These are phyloP conservation scores for Spea multiplicata DNA, from an alignment of 2,113 vertebrate species.

Conservation along the genomic window DNA sequence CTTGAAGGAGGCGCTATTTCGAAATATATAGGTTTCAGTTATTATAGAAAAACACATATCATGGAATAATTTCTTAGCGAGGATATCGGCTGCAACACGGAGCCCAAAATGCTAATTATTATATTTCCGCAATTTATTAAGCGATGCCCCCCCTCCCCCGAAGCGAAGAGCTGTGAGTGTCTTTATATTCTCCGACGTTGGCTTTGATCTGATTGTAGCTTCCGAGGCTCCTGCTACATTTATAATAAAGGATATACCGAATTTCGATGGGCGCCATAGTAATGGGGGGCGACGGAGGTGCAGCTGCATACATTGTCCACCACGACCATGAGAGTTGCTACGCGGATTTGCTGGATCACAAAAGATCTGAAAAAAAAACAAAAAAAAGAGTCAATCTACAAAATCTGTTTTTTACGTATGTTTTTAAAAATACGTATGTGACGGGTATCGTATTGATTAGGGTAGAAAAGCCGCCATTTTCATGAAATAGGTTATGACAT, in stretches of 20 bases:
- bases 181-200: neutral
- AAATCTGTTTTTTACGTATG: neutral
- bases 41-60: too few species aligned
- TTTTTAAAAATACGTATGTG: too few species aligned
- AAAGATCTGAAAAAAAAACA: constrained; percentile 79
- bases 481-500: too few species aligned
- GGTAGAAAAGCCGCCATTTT: too few species aligned
- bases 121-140: too few species aligned
- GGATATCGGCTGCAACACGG: too few species aligned
- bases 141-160: too few species aligned
- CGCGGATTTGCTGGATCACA: constrained; percentile 98
- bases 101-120: too few species aligned
- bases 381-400: neutral
- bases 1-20: too few species aligned
- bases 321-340: constrained; percentile 98
- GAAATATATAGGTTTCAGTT: too few species aligned
- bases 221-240: neutral
- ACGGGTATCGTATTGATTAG: too few species aligned
- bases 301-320: constrained; percentile 93
- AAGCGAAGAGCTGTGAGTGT: neutral
- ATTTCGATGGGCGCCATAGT: constrained; percentile 97
- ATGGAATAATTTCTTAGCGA: too few species aligned
- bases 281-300: constrained; percentile 80
- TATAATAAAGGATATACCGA: constrained; percentile 91
- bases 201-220: neutral